Base-by-base conservation (phyloP, 2,888 invertebrate genomes). In the Imbricaverruca yamaguchii region DNA sequence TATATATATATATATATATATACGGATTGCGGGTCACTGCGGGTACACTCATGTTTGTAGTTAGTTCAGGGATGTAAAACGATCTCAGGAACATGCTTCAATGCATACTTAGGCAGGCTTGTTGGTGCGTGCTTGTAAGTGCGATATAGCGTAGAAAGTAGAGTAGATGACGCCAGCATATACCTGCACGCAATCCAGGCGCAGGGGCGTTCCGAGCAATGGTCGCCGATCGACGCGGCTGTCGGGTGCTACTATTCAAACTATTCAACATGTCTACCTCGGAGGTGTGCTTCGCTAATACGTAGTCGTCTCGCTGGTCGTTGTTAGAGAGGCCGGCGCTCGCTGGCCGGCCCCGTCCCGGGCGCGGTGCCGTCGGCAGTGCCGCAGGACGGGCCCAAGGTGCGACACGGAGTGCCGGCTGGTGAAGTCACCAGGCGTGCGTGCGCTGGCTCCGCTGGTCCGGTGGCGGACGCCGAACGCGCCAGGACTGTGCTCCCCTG, bases 251-350 rank as follows among this genome's bases (percentile, higher is more conserved):
- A 13, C 59, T 59, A 15, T 25, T 21, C 9, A 21, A 13, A 39
- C 69, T 69, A 69, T 69, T 39, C 69, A 69, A 69, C 69, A 69
- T 25, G 69, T 69, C 69, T 69, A 69, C 69, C 69, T 69, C 69
- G 10, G 25, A 23, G 59, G 39, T 39, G 39, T 39, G 39, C 39
- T 39, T 39, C 39, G 39, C 39, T 39, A 39, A 39, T 39, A 39
- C 39, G 39, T 39, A 39, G 39, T 39, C 39, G 39, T 39, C 39
- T 39, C 39, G 4, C 39, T 39, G 39, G 4, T 39, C 4, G 39
- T 39, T 39, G 39, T 39, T 39, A 39, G 39, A 39, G 39, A 65
- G 23, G n/a, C 65, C 10, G 65, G 65, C 23, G 65, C 23, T n/a
- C 39, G 39, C 8, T 9, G 3, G 65, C 12, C 63, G 13, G 65